phyloP scores from a whole-genome alignment of 2,888 invertebrate genomes.

The Drosophila mimica region DNA sequence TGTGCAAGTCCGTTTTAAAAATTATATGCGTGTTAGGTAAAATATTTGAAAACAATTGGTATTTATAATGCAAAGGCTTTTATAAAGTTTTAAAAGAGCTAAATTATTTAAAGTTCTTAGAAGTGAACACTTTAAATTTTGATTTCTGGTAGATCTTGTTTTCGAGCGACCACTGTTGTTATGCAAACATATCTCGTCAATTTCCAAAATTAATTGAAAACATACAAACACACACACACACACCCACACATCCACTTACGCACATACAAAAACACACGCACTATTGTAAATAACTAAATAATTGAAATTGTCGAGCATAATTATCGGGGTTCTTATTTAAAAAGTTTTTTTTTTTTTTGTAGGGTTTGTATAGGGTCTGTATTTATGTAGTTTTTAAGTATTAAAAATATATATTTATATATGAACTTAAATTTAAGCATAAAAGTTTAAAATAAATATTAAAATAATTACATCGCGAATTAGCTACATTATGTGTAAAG shows the following conservation, averaged over 20 bases:
- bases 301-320: slow-evolving; percentile 25
- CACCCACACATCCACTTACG: background rate
- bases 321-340: slow-evolving; percentile 13
- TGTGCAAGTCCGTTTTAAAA: background rate
- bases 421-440: background rate
- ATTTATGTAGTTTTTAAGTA: slow-evolving; percentile 52
- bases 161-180: background rate
- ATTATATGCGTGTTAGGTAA: background rate
- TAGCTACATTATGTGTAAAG: slow-evolving; percentile 39
- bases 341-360: slow-evolving; percentile 15
- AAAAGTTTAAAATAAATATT: slow-evolving; percentile 3
- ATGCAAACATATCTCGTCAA: slow-evolving; percentile 14
- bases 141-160: background rate
- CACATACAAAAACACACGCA: slow-evolving; percentile 3
- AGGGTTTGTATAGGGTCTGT: slow-evolving; percentile 41
- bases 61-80: background rate
- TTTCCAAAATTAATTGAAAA: slow-evolving; percentile 24
- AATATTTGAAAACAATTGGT: background rate
- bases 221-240: slow-evolving; percentile 1
- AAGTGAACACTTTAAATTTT: background rate
- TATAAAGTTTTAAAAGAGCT: background rate
- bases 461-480: slow-evolving; percentile 10
- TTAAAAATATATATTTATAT: slow-evolving; percentile 3
- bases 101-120: background rate
- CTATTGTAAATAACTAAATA: slow-evolving; percentile 49